Evolutionary conservation across 1,140 invertebrate genomes (phyloP).

Genomic region (Himalopsyche phryganea): DNA sequence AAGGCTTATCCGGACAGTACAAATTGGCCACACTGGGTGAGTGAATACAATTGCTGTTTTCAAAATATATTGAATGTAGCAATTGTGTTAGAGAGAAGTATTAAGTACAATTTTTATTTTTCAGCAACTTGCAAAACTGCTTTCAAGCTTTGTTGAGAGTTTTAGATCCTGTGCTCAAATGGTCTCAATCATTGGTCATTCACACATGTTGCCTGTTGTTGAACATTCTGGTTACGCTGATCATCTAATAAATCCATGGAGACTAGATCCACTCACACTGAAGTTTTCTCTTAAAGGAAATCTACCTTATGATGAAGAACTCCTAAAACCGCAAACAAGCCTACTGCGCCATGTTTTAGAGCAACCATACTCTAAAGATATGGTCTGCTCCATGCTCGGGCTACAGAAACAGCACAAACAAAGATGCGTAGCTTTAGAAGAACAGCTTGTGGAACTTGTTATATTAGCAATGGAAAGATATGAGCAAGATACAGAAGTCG

Average conservation of each 20-base stretch:
- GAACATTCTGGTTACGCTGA: slow-evolving; percentile 84
- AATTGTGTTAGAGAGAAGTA: background rate
- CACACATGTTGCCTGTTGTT: slow-evolving; percentile 88
- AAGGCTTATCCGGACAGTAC: slow-evolving; percentile 80
- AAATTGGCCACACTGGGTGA: slow-evolving; percentile 88
- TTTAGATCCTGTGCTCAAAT: slow-evolving; percentile 91
- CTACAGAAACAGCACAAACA: slow-evolving; percentile 91
- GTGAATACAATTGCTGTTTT: slow-evolving; percentile 13
- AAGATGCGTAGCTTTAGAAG: slow-evolving; percentile 84
- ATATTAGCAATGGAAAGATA: slow-evolving; percentile 89
- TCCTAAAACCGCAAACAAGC: slow-evolving; percentile 85
- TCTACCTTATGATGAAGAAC: slow-evolving; percentile 85
- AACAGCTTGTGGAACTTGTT: slow-evolving; percentile 88
- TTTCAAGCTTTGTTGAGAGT: slow-evolving; percentile 87
- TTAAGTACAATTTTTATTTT: slow-evolving; percentile 31
- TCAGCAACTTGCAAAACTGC: slow-evolving; percentile 77
- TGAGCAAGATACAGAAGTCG: slow-evolving; percentile 63
- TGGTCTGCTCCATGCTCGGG: slow-evolving; percentile 92
- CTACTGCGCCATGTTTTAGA: slow-evolving; percentile 87
- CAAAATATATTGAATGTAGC: background rate
- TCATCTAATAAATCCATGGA: slow-evolving; percentile 87
- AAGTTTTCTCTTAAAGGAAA: slow-evolving; percentile 89
- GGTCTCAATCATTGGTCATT: slow-evolving; percentile 88
- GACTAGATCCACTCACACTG: slow-evolving; percentile 80
- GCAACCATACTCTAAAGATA: slow-evolving; percentile 93